Evolutionary conservation across 2,797 vertebrate genomes (phyloP).

Genomic region (Hippocampus kuda): DNA sequence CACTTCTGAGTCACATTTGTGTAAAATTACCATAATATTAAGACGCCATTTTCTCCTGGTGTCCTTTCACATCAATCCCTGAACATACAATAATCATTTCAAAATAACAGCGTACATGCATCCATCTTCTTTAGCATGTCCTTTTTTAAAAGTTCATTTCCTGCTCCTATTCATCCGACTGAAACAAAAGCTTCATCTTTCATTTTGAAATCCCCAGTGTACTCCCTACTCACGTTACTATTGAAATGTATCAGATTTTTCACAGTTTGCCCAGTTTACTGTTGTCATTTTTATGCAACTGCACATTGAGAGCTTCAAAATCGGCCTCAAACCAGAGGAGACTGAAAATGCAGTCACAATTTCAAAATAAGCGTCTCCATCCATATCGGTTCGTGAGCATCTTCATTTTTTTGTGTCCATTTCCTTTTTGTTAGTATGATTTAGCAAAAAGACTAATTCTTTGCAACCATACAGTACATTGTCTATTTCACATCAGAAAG

Average conservation of each 20-base stretch:
- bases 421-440: neutral
- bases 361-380: neutral
- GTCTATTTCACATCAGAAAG: neutral
- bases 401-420: neutral
- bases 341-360: neutral
- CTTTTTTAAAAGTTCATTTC: neutral
- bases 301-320: neutral
- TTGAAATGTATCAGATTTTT: neutral
- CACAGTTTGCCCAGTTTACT: neutral
- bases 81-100: neutral
- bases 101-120: neutral
- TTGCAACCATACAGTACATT: neutral
- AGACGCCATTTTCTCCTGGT: no score
- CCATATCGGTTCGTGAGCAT: neutral
- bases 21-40: neutral
- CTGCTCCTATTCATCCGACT: neutral
- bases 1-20: neutral
- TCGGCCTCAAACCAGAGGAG: no score
- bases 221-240: neutral
- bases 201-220: neutral
- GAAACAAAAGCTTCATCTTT: neutral
- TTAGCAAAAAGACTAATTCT: neutral
- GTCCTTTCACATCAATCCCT: no score
- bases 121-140: neutral
- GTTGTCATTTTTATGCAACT: neutral